Conservation (phyloP, 2,797 vertebrate species). For the Labeo calbasu region DNA sequence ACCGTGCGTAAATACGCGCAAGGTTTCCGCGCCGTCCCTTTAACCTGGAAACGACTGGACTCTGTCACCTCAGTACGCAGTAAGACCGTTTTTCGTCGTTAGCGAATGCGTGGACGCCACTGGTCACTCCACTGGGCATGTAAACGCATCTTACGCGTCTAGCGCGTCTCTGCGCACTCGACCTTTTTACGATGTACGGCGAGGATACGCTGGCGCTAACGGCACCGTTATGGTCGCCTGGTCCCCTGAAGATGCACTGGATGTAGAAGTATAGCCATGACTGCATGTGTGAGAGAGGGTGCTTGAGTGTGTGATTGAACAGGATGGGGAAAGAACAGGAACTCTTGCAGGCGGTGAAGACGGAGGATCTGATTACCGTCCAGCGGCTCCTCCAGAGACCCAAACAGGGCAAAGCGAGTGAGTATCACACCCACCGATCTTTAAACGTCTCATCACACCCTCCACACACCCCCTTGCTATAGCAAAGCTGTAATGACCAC, state of each 20-base stretch:
- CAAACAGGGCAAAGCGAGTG: constrained; percentile 94
- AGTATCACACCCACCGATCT: constrained; percentile 70
- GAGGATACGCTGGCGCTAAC: constrained; percentile 58
- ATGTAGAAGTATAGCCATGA: constrained; percentile 55
- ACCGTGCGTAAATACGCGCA: constrained; percentile 39
- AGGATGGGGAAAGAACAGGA: constrained; percentile 97
- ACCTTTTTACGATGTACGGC: constrained; percentile 35
- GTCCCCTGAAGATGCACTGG: constrained; percentile 74
- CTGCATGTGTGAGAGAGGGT: constrained; percentile 40
- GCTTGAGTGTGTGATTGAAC: constrained; percentile 56
- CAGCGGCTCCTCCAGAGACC: constrained; percentile 96
- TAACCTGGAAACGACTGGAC: constrained; percentile 43
- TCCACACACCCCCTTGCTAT: constrained; percentile 33
- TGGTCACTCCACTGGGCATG: constrained; percentile 34
- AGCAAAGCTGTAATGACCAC: constrained; percentile 1
- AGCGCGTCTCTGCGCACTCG: constrained; percentile 33
- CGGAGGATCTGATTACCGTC: constrained; percentile 91
- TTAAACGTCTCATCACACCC: constrained; percentile 28
- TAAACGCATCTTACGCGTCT: constrained; percentile 11
- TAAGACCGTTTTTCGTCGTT: constrained; percentile 5
- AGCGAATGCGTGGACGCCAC: constrained; percentile 13
- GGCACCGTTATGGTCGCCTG: constrained; percentile 65
- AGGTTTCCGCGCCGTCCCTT: constrained; percentile 33
- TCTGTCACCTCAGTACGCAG: constrained; percentile 23
- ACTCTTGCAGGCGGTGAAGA: constrained; percentile 96